Base-by-base conservation (phyloP, 2,797 vertebrate species). In the Hapalemur alaotrensis region DNA sequence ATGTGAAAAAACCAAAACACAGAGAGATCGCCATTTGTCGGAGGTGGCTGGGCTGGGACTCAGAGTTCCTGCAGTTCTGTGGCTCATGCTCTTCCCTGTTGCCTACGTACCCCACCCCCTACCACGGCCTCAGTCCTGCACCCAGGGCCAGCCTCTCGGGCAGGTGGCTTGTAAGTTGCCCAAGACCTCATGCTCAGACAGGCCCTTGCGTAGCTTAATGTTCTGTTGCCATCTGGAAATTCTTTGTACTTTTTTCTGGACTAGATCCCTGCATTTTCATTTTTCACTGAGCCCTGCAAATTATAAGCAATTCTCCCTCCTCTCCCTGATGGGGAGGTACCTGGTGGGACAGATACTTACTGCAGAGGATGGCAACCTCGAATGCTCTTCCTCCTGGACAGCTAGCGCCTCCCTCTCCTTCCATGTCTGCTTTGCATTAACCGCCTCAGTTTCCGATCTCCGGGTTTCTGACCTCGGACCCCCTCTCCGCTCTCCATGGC, bases 71-170 rank as follows among this genome's bases (percentile, higher is more conserved):
- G 3, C 2, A 25, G n/a, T 17, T 43, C 63, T 28, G 0, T 2
- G 50, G n/a, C 52, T n/a, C 67, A 7, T 75, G 67, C 17, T 18
- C 9, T 41, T 30, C 6, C 48, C 22, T 8, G 22, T 17, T 28
- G 12, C 17, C 38, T 15, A 20, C 2, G 0, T 8, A 18, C 50
- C 48, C 28, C 38, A 7, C 9, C 9, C 30, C n/a, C 43, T 20
- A 4, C 9, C 7, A 0, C 0, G 32, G 63, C 38, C 28, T 18
- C 0, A 2, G 3, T 23, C 67, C 46, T 52, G 30, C 1, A 2
- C 5, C 14, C 20, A 9, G 32, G 43, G 46, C 48, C 12, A 2
- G 2, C n/a, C 32, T 38, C 23, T 4, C 0, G 6, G 28, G 54
- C 23, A 22, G 50, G 52, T 6, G 13, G 28, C n/a, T 41, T 32